These are phyloP conservation scores for Brachyhypopomus gauderio DNA, from an alignment of 2,113 vertebrate genomes.

Conservation along the genomic window DNA sequence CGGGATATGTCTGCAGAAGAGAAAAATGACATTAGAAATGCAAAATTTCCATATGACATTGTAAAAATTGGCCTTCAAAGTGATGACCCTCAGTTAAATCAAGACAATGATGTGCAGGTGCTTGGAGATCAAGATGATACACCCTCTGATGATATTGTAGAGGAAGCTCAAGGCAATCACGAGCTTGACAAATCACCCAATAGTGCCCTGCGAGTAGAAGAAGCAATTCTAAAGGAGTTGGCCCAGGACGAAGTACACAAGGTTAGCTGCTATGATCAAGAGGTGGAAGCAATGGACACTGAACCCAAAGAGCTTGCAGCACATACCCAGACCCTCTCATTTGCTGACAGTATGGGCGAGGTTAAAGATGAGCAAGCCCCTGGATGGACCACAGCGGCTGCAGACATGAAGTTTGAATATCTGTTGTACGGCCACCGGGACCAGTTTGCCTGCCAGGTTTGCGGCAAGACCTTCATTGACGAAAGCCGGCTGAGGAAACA, in stretches of 20 bases:
- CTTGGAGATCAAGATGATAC: constrained; percentile 92
- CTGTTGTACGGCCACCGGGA: constrained; percentile 94
- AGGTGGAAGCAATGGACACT: constrained; percentile 91
- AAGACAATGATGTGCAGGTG: constrained; percentile 87
- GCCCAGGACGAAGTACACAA: constrained; percentile 96
- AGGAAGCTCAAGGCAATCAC: constrained; percentile 82
- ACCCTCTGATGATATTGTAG: constrained; percentile 82
- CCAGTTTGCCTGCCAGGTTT: constrained; percentile 89
- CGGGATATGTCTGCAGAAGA: constrained; percentile 88
- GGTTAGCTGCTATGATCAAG: constrained; percentile 95
- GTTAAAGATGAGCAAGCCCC: constrained; percentile 87
- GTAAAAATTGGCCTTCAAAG: constrained; percentile 84
- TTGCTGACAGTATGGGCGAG: constrained; percentile 91
- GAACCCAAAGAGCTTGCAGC: constrained; percentile 84
- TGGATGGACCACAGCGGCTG: constrained; percentile 81
- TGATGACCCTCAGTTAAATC: constrained; percentile 77
- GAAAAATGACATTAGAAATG: constrained; percentile 78
- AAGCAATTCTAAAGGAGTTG: constrained; percentile 93
- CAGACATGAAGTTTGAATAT: constrained; percentile 98
- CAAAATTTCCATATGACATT: constrained; percentile 75
- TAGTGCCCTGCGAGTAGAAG: constrained; percentile 88
- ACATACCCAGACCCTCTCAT: constrained; percentile 89
- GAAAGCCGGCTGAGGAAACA: constrained; percentile 91
- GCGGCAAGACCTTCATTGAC: constrained; percentile 89
- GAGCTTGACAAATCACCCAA: constrained; percentile 85